Percentiles rank a stretch among this genome's conserved stretches.
Evolutionary conservation across 2,797 vertebrate genomes (phyloP).

Genomic region (Spondyliosoma cantharus): DNA sequence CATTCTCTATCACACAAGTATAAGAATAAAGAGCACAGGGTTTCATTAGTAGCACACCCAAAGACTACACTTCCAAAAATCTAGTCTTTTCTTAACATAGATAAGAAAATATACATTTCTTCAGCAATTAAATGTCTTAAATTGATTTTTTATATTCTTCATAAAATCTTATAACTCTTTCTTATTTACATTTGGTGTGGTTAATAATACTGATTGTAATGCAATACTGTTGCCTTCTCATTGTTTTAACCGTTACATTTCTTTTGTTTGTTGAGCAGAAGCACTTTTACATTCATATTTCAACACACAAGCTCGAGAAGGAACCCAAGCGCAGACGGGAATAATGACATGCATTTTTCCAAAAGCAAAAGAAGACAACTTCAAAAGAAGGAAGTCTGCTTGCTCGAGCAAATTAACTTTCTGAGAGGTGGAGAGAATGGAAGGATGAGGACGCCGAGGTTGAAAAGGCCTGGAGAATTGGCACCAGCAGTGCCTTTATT

Average conservation of each 20-base stretch:
- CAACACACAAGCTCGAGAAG: constrained; percentile 61
- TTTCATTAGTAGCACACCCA: constrained; percentile 73
- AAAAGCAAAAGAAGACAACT: constrained; percentile 54
- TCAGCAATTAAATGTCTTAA: constrained; percentile 70
- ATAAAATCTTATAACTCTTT: constrained; percentile 79
- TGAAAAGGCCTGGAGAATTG: constrained; percentile 62
- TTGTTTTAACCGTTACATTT: constrained; percentile 67
- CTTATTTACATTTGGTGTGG: constrained; percentile 82
- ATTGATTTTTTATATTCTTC: constrained; percentile 67
- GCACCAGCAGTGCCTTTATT: constrained; percentile 62
- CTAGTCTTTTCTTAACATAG: constrained; percentile 72
- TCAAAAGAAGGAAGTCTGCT: constrained; percentile 49
- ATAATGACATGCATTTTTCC: constrained; percentile 66
- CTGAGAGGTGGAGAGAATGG: constrained; percentile 39
- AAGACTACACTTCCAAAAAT: constrained; percentile 74
- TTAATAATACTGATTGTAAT: constrained; percentile 82
- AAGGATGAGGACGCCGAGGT: constrained; percentile 43
- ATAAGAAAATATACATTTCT: constrained; percentile 85
- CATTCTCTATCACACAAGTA: constrained; percentile 82
- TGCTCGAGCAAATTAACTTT: constrained; percentile 46
- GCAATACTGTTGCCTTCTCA: constrained; percentile 73
- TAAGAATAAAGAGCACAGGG: constrained; percentile 76
- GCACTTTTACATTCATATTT: constrained; percentile 85
- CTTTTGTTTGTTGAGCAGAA: constrained; percentile 77
- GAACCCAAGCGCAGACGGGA: constrained; percentile 66